Conservation (phyloP, 2,888 invertebrate genomes). For the Hipparchia sbordonii region DNA sequence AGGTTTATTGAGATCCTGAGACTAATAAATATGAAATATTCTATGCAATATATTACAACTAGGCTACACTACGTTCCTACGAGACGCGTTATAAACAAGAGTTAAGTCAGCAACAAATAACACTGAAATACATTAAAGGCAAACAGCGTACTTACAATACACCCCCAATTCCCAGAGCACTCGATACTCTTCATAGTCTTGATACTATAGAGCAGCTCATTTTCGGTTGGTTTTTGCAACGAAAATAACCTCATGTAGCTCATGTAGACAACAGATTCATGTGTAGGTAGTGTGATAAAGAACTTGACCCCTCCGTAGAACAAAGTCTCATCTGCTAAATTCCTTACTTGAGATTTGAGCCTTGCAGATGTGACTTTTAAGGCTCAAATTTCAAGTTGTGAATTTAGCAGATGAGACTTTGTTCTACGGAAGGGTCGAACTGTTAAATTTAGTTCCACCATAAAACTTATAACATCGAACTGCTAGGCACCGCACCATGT, state of each 20-base stretch:
- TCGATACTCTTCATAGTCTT: conserved; percentile 54
- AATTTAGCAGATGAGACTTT: too few species aligned
- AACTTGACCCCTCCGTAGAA: too few species aligned
- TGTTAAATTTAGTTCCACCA: too few species aligned
- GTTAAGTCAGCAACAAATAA: conserved; percentile 34
- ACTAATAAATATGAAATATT: background rate
- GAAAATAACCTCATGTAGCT: background rate
- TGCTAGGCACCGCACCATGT: background rate
- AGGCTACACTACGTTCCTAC: background rate
- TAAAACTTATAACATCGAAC: too few species aligned
- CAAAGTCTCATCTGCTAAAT: too few species aligned
- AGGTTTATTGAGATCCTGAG: background rate
- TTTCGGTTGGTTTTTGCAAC: background rate
- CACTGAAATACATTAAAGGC: conserved; percentile 54
- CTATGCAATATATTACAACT: background rate
- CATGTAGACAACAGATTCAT: too few species aligned
- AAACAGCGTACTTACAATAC: conserved; percentile 64
- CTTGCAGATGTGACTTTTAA: too few species aligned
- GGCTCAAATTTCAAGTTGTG: too few species aligned
- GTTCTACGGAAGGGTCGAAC: too few species aligned
- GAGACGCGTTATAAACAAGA: conserved; percentile 14
- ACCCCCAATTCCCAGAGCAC: conserved; percentile 59
- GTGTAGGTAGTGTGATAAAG: too few species aligned
- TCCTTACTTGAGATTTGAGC: too few species aligned
- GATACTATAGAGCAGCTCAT: conserved; percentile 49